Base-by-base conservation (phyloP, 2,113 vertebrate genomes). In the Butorides virescens region DNA sequence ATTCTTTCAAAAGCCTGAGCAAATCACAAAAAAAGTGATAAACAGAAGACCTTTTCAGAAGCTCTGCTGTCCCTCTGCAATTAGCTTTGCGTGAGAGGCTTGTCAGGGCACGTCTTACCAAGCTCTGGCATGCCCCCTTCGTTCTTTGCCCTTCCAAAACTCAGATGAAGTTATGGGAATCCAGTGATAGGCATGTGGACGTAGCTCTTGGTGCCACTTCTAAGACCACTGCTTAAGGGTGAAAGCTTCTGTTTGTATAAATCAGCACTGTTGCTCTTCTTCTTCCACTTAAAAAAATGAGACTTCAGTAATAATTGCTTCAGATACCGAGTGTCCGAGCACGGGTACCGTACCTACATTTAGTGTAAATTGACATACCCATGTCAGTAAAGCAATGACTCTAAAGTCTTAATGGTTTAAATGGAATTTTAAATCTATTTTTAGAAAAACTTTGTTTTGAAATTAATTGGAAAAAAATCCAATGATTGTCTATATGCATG, bases 21-120 rank as follows among this genome's bases (percentile, higher is more conserved):
- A 92, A 83, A 73, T 73, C 37, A 83, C 66, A 30, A 7, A 83
- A 62, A 50, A 46, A 16, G 5, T 53, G n/a, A 74, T 75, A 90
- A 96, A 93, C 68, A 91, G 71, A 90, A 76, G 50, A 94, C 67
- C 49, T 80, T 87, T 83, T 92, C 61, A 71, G 92, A 68, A 73
- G 36, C 59, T 83, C 59, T 90, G 74, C 58, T 91, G 91, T 86
- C 42, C 50, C 32, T 62, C 47, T 74, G 75, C 86, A 88, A 83
- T 96, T 92, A 93, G 75, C 23, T 77, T 86, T 92, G 59, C 75
- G 59, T 77, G 83, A 95, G 77, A 87, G 74, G 22, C 62, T 92
- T 92, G 67, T 93, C 86, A 87, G 18, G 72, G 49, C 4, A 4
- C 0, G 2, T 94, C 85, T 96, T 76, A 75, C 11, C 94, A 79